A percentile compares a stretch with the other conserved stretches of the same genome.
Conservation (phyloP, 2,113 vertebrate species). For the Nestor notabilis region DNA sequence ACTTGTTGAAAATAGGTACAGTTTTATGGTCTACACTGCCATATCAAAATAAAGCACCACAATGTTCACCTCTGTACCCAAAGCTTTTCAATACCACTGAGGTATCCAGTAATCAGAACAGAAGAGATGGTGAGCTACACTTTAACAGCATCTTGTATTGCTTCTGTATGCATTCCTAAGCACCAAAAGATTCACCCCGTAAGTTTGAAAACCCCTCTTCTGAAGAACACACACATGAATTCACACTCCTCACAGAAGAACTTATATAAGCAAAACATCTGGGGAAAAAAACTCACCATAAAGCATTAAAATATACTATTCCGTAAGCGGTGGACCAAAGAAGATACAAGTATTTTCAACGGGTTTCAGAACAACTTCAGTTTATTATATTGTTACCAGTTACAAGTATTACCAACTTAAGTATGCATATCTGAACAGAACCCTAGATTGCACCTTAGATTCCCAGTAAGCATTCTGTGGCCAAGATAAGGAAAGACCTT, state of each 20-base stretch:
- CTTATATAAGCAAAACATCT: neutral
- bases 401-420: neutral
- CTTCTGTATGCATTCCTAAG: neutral
- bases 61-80: neutral
- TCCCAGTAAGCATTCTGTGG: neutral
- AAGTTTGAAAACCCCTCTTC: neutral
- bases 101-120: accelerated
- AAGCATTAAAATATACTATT: neutral
- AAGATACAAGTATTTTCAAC: accelerated
- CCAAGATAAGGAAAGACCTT: neutral
- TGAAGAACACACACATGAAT: accelerated
- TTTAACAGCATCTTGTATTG: neutral
- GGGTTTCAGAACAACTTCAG: neutral
- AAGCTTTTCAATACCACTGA: neutral
- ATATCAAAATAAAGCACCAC: neutral
- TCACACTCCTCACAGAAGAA: neutral
- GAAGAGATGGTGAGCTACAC: neutral
- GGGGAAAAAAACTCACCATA: accelerated
- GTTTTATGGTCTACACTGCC: neutral
- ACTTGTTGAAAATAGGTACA: neutral
- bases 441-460: too few species aligned
- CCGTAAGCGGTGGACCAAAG: neutral
- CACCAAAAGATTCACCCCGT: accelerated
- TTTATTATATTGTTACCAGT: accelerated
- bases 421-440: accelerated